Percentiles rank a stretch among this genome's conserved stretches.
Evolutionary conservation across 2,888 invertebrate genomes (phyloP).

Genomic region (Anaspis maculata): DNA sequence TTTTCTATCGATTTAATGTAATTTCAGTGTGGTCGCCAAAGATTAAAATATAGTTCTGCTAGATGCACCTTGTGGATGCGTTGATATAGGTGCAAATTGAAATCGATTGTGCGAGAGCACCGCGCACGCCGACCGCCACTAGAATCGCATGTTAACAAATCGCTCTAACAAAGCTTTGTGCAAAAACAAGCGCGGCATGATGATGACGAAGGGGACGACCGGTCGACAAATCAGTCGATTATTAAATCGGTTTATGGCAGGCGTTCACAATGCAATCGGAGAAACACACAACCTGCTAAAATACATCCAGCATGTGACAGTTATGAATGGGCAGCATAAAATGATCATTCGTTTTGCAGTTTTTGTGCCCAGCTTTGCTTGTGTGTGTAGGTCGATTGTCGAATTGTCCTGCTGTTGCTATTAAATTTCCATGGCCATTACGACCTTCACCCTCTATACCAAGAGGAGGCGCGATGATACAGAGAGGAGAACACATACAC

Average conservation of each 20-base stretch:
- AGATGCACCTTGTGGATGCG: too few relatives aligned
- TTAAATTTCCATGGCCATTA: conserved; percentile 38
- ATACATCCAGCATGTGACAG: conserved; percentile 14
- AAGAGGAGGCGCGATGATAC: too few relatives aligned
- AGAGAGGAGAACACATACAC: conserved; percentile 2
- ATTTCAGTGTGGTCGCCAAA: too few relatives aligned
- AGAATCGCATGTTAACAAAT: conserved; percentile 28
- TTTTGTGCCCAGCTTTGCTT: conserved; percentile 29
- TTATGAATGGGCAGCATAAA: conserved; percentile 25
- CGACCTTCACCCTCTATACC: conserved; percentile 15
- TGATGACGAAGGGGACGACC: conserved; percentile 34
- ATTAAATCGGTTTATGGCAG: conserved; percentile 34
- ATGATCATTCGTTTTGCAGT: conserved; percentile 35
- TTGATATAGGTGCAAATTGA: neutral
- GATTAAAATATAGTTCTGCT: too few relatives aligned
- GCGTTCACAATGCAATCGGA: conserved; percentile 28
- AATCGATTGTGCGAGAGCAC: neutral
- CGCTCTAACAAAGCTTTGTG: conserved; percentile 35
- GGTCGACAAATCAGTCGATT: conserved; percentile 35
- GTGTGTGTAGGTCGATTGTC: conserved; percentile 29
- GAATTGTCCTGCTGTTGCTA: conserved; percentile 33
- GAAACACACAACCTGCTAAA: conserved; percentile 32
- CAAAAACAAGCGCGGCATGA: conserved; percentile 34
- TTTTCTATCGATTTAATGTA: too few relatives aligned
- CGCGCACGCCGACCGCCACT: neutral